These are phyloP conservation scores for Mythimna ferrago DNA, from an alignment of 2,888 invertebrate genomes.

Conservation along the genomic window DNA sequence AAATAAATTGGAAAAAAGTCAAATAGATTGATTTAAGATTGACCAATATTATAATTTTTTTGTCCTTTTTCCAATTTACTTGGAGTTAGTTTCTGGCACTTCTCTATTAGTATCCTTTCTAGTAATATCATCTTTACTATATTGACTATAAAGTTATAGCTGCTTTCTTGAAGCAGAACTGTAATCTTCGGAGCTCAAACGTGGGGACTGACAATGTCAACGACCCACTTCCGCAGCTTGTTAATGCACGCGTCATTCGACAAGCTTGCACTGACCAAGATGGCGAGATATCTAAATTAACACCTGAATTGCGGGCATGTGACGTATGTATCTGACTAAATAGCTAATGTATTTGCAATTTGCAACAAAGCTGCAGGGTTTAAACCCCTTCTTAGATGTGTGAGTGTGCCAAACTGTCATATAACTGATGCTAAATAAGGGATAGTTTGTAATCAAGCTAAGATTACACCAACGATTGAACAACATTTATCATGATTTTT, in stretches of 20 bases:
- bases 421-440: background rate
- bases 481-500: too few species aligned
- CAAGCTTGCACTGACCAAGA: background rate
- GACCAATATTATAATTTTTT: too few species aligned
- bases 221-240: background rate
- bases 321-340: background rate
- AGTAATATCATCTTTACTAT: background rate
- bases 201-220: background rate
- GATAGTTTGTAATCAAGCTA: too few species aligned
- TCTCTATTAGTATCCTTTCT: background rate
- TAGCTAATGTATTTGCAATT: background rate
- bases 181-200: background rate
- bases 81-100: too few species aligned
- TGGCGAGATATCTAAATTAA: constrained; percentile 6
- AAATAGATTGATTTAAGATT: too few species aligned
- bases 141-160: background rate
- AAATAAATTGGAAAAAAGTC: too few species aligned
- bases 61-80: too few species aligned
- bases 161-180: background rate
- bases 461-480: too few species aligned
- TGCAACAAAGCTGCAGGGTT: background rate
- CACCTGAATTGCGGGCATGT: background rate
- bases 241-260: background rate
- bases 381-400: background rate
- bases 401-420: background rate